Percentiles rank a stretch among this genome's conserved stretches.
Evolutionary conservation across 2,888 invertebrate genomes (phyloP).

Genomic region (Scaptomyza flava): DNA sequence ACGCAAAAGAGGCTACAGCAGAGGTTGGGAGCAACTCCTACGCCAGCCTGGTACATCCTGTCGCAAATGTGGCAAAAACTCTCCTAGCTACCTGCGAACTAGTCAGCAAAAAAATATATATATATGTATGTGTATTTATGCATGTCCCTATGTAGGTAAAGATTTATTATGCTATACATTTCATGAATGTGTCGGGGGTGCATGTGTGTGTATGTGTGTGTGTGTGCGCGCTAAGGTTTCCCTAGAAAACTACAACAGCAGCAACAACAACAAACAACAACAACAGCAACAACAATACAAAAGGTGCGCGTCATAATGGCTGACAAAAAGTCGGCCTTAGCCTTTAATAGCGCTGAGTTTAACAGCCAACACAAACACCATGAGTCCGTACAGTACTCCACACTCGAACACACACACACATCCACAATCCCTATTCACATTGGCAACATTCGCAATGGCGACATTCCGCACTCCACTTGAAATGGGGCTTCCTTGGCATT

Average conservation of each 20-base stretch:
- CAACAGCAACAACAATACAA: conserved; percentile 51
- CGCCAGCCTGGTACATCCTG: conserved; percentile 72
- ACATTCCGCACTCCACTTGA: conserved; percentile 67
- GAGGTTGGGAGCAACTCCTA: conserved; percentile 59
- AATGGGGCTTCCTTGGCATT: conserved; percentile 66
- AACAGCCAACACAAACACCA: conserved; percentile 77
- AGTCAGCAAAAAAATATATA: conserved; percentile 43
- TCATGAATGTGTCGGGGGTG: conserved; percentile 71
- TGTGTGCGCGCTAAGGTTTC: conserved; percentile 65
- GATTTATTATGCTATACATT: conserved; percentile 80
- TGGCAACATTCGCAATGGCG: conserved; percentile 61
- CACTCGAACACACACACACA: conserved; percentile 13
- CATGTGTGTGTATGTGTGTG: conserved; percentile 22
- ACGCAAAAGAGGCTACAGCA: conserved; percentile 20
- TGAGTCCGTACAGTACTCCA: conserved; percentile 45
- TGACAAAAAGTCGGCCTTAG: conserved; percentile 80
- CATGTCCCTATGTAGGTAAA: conserved; percentile 55
- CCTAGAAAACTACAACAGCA: conserved; percentile 71
- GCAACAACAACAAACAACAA: conserved; percentile 5
- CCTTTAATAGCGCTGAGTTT: conserved; percentile 78
- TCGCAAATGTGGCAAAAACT: conserved; percentile 79
- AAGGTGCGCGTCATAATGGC: conserved; percentile 79
- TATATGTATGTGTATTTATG: conserved; percentile 17
- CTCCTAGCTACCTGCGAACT: conserved; percentile 65
- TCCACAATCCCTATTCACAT: conserved; percentile 25